Conservation (phyloP, 1,140 invertebrate species). For the Heliothis subflexa region DNA sequence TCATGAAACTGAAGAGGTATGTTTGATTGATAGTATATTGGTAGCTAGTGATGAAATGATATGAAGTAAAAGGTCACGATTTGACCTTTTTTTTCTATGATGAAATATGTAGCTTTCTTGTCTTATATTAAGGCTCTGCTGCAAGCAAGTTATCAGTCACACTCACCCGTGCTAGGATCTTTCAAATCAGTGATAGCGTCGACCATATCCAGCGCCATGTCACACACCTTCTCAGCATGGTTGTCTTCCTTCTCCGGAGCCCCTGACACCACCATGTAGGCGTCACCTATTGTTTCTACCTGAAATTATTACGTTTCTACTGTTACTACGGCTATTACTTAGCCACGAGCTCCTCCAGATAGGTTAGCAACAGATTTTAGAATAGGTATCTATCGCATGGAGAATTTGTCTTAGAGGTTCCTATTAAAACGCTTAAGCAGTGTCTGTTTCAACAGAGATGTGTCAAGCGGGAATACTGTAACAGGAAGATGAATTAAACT, state of each 20-base stretch:
- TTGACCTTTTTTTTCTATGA: neutral
- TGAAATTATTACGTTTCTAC: slow-evolving; percentile 68
- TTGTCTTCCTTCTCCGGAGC: slow-evolving; percentile 95
- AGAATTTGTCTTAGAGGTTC: neutral
- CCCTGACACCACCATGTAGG: slow-evolving; percentile 98
- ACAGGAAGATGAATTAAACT: no score
- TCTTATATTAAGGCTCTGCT: neutral
- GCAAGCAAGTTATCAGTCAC: neutral
- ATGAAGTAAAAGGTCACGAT: no score
- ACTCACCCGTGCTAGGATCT: slow-evolving; percentile 94
- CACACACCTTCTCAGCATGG: slow-evolving; percentile 97
- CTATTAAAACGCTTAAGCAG: no score
- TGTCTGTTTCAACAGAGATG: no score
- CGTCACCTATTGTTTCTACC: slow-evolving; percentile 99
- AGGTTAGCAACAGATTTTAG: no score
- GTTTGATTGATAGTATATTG: no score
- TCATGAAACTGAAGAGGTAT: no score
- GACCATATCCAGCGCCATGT: slow-evolving; percentile 98
- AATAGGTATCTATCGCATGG: neutral
- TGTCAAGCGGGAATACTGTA: no score
- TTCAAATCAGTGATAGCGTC: slow-evolving; percentile 96
- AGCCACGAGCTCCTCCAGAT: no score
- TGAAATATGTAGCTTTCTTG: neutral
- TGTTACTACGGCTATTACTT: no score
- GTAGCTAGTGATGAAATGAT: no score